Evolutionary conservation across 2,888 invertebrate genomes (phyloP).

Genomic region (Mythimna ferrago): DNA sequence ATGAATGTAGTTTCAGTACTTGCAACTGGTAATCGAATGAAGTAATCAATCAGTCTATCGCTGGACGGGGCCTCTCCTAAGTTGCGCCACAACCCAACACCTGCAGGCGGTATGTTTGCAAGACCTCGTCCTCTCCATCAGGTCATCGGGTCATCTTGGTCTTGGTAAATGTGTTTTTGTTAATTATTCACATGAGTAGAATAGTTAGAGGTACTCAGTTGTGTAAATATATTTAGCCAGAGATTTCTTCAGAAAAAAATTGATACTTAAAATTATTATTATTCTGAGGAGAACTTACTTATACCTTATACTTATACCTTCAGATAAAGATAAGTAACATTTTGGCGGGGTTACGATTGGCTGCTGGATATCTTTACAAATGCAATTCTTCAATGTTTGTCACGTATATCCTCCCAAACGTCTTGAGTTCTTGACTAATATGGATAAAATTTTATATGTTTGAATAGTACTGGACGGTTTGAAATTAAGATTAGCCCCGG

Average conservation of each 20-base stretch:
- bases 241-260: not conserved
- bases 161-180: constrained; percentile 5
- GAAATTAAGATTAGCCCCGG: too few relatives aligned
- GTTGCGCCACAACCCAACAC: constrained; percentile 9
- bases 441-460: too few relatives aligned
- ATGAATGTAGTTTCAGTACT: constrained; percentile 2
- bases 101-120: not conserved
- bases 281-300: not conserved
- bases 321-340: not conserved
- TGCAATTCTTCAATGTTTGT: too few relatives aligned
- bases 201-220: not conserved
- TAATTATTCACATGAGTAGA: not conserved
- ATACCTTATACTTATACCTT: too few relatives aligned
- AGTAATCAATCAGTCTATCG: constrained; percentile 6
- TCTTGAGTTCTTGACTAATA: too few relatives aligned
- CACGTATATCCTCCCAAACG: too few relatives aligned
- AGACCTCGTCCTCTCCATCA: not conserved
- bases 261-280: too few relatives aligned
- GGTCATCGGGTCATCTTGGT: constrained; percentile 17
- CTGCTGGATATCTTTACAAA: too few relatives aligned
- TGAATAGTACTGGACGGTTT: too few relatives aligned
- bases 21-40: not conserved
- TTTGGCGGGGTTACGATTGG: not conserved
- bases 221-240: not conserved
- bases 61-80: not conserved